Conservation (phyloP, 2,888 invertebrate species). For the Craniophora ligustri region DNA sequence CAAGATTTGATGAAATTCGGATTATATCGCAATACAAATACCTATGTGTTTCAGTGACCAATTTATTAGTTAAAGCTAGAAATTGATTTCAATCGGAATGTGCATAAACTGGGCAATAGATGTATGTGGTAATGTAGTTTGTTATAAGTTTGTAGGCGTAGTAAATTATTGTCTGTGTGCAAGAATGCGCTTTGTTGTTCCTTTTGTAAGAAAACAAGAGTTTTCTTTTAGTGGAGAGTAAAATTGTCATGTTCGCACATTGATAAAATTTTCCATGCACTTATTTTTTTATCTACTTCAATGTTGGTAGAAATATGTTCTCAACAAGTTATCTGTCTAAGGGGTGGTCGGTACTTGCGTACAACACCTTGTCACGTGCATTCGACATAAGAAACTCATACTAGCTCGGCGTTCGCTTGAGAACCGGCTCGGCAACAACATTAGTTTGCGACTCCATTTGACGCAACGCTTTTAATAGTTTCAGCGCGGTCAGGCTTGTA, state of each 20-base stretch:
- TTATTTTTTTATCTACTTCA: too few relatives aligned
- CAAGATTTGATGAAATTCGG: neutral
- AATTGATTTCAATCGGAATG: constrained; percentile 51
- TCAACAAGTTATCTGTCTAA: too few relatives aligned
- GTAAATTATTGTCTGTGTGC: constrained; percentile 34
- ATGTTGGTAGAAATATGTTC: too few relatives aligned
- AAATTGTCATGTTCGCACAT: too few relatives aligned
- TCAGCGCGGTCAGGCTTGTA: constrained; percentile 70
- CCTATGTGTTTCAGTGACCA: constrained; percentile 24
- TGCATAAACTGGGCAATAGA: constrained; percentile 37
- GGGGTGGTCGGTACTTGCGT: neutral
- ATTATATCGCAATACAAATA: constrained; percentile 21
- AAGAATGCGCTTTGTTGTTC: constrained; percentile 11
- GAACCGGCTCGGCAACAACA: constrained; percentile 42
- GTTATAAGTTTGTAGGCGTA: constrained; percentile 26
- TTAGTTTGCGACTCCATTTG: constrained; percentile 46
- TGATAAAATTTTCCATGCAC: too few relatives aligned
- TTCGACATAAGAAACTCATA: constrained; percentile 1
- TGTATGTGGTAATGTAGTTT: constrained; percentile 36
- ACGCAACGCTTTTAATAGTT: constrained; percentile 64
- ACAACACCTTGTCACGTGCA: constrained; percentile 7
- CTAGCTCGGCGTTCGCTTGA: constrained; percentile 22
- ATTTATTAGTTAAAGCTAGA: constrained; percentile 41
- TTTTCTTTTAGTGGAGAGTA: neutral
- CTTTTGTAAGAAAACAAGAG: neutral